phyloP scores from a whole-genome alignment of 2,113 vertebrate species.

The Murina feae region DNA sequence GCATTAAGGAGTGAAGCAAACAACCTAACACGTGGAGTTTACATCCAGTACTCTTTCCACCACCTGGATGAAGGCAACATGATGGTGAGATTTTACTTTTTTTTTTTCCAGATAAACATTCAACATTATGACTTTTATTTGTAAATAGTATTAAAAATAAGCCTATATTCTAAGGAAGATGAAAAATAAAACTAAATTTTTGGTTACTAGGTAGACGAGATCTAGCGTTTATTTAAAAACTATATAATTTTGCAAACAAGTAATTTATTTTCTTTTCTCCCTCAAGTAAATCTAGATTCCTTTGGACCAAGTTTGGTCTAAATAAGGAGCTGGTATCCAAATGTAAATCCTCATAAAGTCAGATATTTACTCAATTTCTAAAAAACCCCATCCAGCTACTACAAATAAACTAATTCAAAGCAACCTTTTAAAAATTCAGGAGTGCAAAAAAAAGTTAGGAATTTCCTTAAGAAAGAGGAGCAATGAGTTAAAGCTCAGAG shows the following conservation, averaged over 20 bases:
- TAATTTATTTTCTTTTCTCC: neutral
- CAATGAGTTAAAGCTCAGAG: neutral
- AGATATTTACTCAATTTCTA: constrained; percentile 17
- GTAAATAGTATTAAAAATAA: neutral
- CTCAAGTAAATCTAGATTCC: constrained; percentile 18
- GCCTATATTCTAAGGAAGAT: neutral
- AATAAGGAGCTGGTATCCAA: constrained; percentile 5
- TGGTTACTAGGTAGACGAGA: neutral
- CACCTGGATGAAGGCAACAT: neutral
- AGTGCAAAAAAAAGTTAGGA: neutral
- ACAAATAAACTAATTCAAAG: constrained; percentile 43
- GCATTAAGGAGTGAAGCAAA: neutral
- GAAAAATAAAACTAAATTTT: neutral
- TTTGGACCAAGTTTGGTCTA: neutral
- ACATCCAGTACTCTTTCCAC: neutral
- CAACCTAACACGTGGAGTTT: neutral
- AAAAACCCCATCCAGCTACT: neutral
- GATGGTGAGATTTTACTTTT: neutral
- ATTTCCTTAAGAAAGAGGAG: neutral
- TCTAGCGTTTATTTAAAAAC: neutral
- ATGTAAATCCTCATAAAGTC: constrained; percentile 32
- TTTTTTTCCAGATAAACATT: neutral
- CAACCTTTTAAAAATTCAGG: neutral
- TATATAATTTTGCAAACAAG: neutral
- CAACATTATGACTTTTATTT: neutral